Evolutionary conservation across 2,888 invertebrate species (phyloP).

Genomic region (Drosophila paranaensis): DNA sequence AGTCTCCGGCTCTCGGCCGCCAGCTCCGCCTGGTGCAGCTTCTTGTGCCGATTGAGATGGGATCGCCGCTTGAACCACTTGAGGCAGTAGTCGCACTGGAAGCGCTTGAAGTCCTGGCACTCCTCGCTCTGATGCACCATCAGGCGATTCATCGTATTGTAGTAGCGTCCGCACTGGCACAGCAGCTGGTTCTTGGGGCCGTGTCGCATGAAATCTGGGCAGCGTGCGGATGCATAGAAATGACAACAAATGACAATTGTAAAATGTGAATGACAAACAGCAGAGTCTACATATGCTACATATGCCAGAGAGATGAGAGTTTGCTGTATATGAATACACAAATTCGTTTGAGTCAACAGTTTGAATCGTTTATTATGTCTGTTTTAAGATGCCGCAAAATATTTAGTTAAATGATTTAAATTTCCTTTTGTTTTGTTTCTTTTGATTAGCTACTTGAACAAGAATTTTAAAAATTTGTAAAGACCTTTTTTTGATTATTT

Average conservation of each 20-base stretch:
- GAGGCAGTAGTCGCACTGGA: conserved; percentile 77
- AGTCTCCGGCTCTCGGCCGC: conserved; percentile 54
- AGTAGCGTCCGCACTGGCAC: conserved; percentile 85
- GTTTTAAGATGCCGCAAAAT: conserved; percentile 10
- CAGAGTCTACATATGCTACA: neutral
- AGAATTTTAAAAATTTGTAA: conserved; percentile 15
- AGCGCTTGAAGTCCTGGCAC: conserved; percentile 78
- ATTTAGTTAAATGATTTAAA: conserved; percentile 18
- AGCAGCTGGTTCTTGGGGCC: conserved; percentile 69
- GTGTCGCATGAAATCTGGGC: conserved; percentile 49
- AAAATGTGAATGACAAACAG: conserved; percentile 12
- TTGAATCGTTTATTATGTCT: conserved; percentile 31
- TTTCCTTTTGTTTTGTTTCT: neutral
- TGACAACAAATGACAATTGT: conserved; percentile 27
- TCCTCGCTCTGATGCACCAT: conserved; percentile 78
- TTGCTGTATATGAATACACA: conserved; percentile 66
- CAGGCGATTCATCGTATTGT: conserved; percentile 74
- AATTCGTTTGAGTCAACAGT: conserved; percentile 52
- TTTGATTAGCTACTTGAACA: conserved; percentile 25
- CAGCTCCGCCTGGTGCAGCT: conserved; percentile 75
- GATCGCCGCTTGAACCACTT: conserved; percentile 82
- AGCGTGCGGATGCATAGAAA: conserved; percentile 28
- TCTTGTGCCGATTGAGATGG: conserved; percentile 82
- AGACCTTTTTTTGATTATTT: conserved; percentile 50
- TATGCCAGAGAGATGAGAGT: conserved; percentile 30